Evolutionary conservation across 2,113 vertebrate genomes (phyloP).

Genomic region (Choloepus hoffmanni): DNA sequence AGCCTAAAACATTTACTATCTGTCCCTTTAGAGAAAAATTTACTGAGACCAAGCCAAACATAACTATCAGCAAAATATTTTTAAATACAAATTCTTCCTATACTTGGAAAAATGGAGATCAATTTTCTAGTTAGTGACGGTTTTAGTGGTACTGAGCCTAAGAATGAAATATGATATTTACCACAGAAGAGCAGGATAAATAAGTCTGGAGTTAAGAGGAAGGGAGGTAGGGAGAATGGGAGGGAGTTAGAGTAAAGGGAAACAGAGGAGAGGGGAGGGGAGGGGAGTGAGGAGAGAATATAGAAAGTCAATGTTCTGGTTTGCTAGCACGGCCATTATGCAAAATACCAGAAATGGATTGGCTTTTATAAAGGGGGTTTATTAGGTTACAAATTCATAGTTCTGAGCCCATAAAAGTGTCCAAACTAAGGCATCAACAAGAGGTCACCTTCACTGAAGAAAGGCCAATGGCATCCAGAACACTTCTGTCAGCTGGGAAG

Average conservation of each 20-base stretch:
- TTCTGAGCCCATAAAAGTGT: too few relatives aligned
- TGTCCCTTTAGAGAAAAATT: neutral
- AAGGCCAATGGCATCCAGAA: too few relatives aligned
- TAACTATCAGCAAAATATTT: neutral
- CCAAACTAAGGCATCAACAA: too few relatives aligned
- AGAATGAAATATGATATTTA: neutral
- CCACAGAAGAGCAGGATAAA: neutral
- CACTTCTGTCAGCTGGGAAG: too few relatives aligned
- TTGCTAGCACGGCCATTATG: too few relatives aligned
- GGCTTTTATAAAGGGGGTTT: too few relatives aligned
- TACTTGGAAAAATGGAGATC: neutral
- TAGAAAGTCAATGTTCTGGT: too few relatives aligned
- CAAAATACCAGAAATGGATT: too few relatives aligned
- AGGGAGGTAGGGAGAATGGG: neutral
- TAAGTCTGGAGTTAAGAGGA: neutral
- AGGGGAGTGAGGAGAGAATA: neutral
- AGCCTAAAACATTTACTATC: neutral
- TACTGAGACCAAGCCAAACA: neutral
- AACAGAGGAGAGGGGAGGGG: neutral
- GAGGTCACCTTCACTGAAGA: too few relatives aligned
- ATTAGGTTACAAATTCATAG: too few relatives aligned
- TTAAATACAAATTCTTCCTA: neutral
- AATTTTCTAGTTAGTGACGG: neutral
- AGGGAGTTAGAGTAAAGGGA: neutral
- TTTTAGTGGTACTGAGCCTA: neutral